A percentile compares a stretch with the other conserved stretches of the same genome.
Evolutionary conservation across 1,140 invertebrate species (phyloP).

Genomic region (Drosophila ananassae): DNA sequence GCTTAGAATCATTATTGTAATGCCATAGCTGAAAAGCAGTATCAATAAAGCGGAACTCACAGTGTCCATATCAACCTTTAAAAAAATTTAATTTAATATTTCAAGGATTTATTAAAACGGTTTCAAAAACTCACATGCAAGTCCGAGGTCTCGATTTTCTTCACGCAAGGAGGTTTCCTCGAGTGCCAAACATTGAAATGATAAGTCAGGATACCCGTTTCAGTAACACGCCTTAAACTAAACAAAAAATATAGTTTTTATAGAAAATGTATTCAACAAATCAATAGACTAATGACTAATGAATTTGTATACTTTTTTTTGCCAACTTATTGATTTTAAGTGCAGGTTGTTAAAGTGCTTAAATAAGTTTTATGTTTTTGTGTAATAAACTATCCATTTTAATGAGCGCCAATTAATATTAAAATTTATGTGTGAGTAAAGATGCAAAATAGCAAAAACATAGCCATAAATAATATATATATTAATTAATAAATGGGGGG

Average conservation of each 20-base stretch:
- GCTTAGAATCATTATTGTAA: conserved; percentile 80
- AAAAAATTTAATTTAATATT: not conserved
- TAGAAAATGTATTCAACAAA: not conserved
- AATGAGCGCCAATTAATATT: not conserved
- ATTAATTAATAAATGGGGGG: not conserved
- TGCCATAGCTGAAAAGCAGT: conserved; percentile 81
- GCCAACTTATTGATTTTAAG: conserved; percentile 2
- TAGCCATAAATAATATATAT: not conserved
- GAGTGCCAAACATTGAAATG: conserved; percentile 85
- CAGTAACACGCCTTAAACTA: conserved; percentile 85
- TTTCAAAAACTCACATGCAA: conserved; percentile 81
- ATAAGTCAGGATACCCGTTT: conserved; percentile 85
- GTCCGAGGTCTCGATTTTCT: conserved; percentile 84
- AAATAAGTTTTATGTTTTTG: not conserved
- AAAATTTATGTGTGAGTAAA: not conserved
- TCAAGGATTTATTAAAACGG: not conserved
- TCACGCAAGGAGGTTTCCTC: conserved; percentile 85
- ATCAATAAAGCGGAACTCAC: conserved; percentile 85
- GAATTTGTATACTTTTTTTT: not conserved
- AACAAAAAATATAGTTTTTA: not conserved
- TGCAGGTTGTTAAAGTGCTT: not conserved
- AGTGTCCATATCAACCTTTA: conserved; percentile 80
- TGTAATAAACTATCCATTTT: not conserved
- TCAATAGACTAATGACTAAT: not conserved
- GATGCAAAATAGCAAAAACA: not conserved